Evolutionary conservation across 2,113 vertebrate species (phyloP), one percentile per base, ranked within the genome.

Genomic region (Rana temporaria): DNA sequence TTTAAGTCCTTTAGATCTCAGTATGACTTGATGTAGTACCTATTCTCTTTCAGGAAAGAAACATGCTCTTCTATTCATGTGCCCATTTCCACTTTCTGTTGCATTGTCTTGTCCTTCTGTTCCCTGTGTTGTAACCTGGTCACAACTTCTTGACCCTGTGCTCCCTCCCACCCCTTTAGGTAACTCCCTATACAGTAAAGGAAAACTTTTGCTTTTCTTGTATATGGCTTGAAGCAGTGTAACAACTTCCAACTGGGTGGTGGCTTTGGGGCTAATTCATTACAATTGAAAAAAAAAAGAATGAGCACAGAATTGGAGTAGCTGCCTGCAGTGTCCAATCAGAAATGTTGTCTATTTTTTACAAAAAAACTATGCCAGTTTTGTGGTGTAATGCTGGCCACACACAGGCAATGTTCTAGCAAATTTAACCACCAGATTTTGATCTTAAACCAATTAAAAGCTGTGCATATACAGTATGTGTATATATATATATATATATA

Each of bases 11-110:
- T 92, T 84, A 85, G 94, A 93, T 92, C 96, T 90, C 96, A 91
- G 95, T 96, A 95, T 95, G 96, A 96, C 89, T 93, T 91, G 91
- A 92, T 96, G 96, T 98, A 90, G 87, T 87, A 78, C 52, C 94
- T 90, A 96, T 98, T 98, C 96, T 98, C 94, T 91, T 90, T 87
- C 57, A 82, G 86, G 92, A 89, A 85, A 91, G 94, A 94, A 96
- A 98, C 96, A 96, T 89, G 92, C 93, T 90, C 92, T 89, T 88
- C 86, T 93, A 94, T 96, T 96, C 91, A 94, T 86, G 87, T 89
- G 71, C 86, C 90, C 88, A 89, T 92, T 95, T 95, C 95, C 92
- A 93, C 95, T 95, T 94, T 96, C 92, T 91, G 95, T 92, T 91
- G 92, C 90, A 95, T 95, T 96, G 96, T 96, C 88, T 88, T 84